Percentiles rank a stretch among this genome's conserved stretches.
Conservation (phyloP, 2,888 invertebrate species). For the Hemicrepidius hirtus region DNA sequence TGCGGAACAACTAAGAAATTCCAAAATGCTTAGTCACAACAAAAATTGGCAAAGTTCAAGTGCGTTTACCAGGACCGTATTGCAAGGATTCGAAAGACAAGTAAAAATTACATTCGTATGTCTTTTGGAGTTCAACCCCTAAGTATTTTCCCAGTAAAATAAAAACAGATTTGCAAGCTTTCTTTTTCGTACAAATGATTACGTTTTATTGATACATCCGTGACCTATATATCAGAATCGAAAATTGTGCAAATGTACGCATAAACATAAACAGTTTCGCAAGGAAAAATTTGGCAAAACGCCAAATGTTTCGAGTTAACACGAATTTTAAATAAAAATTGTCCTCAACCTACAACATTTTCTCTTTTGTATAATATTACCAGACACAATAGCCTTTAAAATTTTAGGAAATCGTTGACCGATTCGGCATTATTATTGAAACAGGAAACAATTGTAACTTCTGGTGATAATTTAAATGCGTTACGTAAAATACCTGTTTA, state of each 20-base stretch:
- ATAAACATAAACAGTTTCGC: slow-evolving; percentile 22
- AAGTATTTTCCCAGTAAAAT: background rate
- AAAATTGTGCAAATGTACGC: slow-evolving; percentile 9
- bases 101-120: no score
- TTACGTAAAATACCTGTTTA: no score
- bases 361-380: slow-evolving; percentile 33
- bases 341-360: slow-evolving; percentile 43
- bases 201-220: background rate
- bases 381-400: slow-evolving; percentile 3
- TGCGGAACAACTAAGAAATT: background rate
- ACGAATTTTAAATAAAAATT: slow-evolving; percentile 37
- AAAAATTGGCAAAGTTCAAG: slow-evolving; percentile 16
- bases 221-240: slow-evolving; percentile 22
- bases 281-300: slow-evolving; percentile 15
- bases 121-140: no score
- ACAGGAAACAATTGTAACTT: background rate
- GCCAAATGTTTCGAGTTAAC: slow-evolving; percentile 27
- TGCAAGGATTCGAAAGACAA: no score
- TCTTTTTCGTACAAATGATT: background rate
- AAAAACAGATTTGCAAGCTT: background rate
- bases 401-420: slow-evolving; percentile 3
- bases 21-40: slow-evolving; percentile 15
- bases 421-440: background rate
- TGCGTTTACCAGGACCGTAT: background rate
- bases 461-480: no score